Base-by-base conservation (phyloP, 2,113 vertebrate species). In the Pleuronectes platessa region DNA sequence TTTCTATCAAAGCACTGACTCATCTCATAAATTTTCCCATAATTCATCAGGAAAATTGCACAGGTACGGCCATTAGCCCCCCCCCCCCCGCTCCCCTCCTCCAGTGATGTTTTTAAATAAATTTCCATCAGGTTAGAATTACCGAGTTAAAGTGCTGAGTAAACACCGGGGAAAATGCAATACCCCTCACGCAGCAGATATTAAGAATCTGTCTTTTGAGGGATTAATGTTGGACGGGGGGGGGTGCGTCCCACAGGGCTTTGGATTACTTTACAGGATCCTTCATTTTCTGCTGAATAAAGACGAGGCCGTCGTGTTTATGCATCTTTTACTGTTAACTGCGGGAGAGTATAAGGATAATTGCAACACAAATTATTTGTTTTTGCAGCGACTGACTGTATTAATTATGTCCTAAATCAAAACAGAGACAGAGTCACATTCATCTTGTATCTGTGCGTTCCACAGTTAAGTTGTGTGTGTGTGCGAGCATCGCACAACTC, bases 251-350 rank as follows among this genome's bases (percentile, higher is more conserved):
- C 17, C 51, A 17, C 51, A n/a, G 51, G 51, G 20, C 6, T n/a
- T 31, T 7, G 31, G 31, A 31, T 31, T 31, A n/a, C 47, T 17
- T 51, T 17, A 51, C 7, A 17, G 18, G n/a, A 54, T 21, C 15
- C 31, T 58, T 26, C 61, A 9, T n/a, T 61, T 59, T 83, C 64
- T 78, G 21, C 42, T 9, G 21, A 6, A 17, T 18, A 51, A 51
- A 42, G 40, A 42, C 40, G 11, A 51, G 6, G 17, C 47, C 4
- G 47, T 18, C 47, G 18, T 51, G 5, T 51, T 51, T 51, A 18
- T 51, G 47, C 18, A 18, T 24, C 3, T 71, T 24, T 64, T 15
- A 24, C 15, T 49, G 10, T 37, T 27, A 70, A 35, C 37, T 70
- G 24, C 58, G 62, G 20, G 35, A 4, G 31, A 23, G 37, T 21